Evolutionary conservation across 2,113 vertebrate species (phyloP).

Genomic region (Atherinomorus stipes): DNA sequence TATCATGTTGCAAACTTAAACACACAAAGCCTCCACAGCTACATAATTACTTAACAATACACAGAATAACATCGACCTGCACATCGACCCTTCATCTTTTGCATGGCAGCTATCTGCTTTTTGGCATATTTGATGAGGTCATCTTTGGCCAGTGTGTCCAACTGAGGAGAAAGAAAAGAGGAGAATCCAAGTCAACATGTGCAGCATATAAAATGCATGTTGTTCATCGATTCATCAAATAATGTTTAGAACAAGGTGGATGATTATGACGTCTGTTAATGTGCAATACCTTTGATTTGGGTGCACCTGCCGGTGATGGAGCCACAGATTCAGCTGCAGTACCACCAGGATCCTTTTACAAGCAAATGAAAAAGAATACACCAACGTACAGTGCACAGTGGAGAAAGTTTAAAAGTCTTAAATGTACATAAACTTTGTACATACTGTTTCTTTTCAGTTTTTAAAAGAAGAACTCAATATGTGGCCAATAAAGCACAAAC

Average conservation of each 20-base stretch:
- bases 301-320: constrained; percentile 62
- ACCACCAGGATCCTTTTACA: constrained; percentile 65
- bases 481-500: too few relatives aligned
- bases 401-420: not conserved
- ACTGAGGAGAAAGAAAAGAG: constrained; percentile 70
- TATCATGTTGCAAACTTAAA: not conserved
- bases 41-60: not conserved
- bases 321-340: constrained; percentile 43
- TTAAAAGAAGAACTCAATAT: not conserved
- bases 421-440: too few relatives aligned
- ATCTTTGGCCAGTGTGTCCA: constrained; percentile 94
- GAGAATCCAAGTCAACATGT: not conserved
- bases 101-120: constrained; percentile 92
- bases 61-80: constrained; percentile 81
- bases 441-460: too few relatives aligned
- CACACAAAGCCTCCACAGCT: not conserved
- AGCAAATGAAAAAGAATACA: not conserved
- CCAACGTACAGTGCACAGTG: too few relatives aligned
- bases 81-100: constrained; percentile 92
- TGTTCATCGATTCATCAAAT: not conserved
- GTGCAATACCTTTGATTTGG: constrained; percentile 74
- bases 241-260: not conserved
- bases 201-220: not conserved
- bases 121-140: constrained; percentile 98
- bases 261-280: not conserved